A percentile compares a stretch with the other conserved stretches of the same genome.
Evolutionary conservation across 2,113 vertebrate genomes (phyloP).

Genomic region (Okapia johnstoni): DNA sequence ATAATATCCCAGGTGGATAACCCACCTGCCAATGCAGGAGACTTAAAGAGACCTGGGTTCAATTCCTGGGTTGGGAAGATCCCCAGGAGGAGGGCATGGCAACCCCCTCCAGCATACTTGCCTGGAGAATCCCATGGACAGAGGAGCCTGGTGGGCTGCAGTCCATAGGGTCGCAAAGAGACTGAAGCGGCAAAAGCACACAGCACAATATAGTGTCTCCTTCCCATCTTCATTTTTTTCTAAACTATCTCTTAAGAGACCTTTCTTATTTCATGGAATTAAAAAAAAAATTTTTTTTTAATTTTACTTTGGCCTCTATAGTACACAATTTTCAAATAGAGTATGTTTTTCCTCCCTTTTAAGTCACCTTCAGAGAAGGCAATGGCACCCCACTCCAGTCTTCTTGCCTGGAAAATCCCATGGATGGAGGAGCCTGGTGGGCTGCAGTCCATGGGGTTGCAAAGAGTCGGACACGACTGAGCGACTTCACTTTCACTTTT

Average conservation of each 20-base stretch:
- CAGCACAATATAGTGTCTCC: neutral
- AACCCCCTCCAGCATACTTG: neutral
- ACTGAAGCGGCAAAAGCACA: rapidly evolving
- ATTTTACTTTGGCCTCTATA: neutral
- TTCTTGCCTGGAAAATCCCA: too few relatives aligned
- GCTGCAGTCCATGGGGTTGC: too few relatives aligned
- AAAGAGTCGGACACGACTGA: too few relatives aligned
- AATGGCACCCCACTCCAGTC: too few relatives aligned
- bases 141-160: neutral
- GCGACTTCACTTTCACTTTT: too few relatives aligned
- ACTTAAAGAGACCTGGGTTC: neutral
- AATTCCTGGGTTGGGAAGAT: neutral
- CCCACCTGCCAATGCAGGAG: neutral
- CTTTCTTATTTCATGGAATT: neutral
- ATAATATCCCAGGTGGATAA: neutral
- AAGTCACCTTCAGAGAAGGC: neutral
- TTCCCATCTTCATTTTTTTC: neutral
- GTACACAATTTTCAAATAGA: neutral
- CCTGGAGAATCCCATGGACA: neutral
- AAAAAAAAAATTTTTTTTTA: neutral
- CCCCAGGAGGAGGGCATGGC: neutral
- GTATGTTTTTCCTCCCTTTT: neutral
- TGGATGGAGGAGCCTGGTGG: too few relatives aligned
- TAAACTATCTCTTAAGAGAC: neutral
- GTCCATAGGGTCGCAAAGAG: rapidly evolving